phyloP scores from a whole-genome alignment of 2,113 vertebrate genomes.

The Laterallus jamaicensis region DNA sequence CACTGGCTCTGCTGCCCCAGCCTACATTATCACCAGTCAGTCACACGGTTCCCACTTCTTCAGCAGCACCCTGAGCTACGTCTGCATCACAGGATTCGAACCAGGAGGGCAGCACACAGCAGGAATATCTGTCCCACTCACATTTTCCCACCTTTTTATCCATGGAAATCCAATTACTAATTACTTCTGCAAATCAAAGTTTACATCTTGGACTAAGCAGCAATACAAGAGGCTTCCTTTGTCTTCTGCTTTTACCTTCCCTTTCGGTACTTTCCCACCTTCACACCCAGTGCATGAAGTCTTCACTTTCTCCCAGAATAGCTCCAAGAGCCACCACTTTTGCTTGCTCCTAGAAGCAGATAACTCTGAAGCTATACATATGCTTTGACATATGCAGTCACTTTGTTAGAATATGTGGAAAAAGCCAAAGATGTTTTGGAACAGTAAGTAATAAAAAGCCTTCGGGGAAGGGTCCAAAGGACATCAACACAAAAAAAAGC shows the following conservation, averaged over 20 bases:
- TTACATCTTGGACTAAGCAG: background rate
- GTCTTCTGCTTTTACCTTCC: background rate
- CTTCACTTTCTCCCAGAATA: background rate
- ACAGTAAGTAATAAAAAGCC: background rate
- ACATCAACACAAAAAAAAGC: background rate
- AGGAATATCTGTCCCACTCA: background rate
- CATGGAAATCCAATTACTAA: background rate
- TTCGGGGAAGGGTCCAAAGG: background rate
- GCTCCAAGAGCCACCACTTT: background rate
- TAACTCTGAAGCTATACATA: background rate
- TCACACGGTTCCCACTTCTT: fast-evolving
- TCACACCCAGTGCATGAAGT: background rate
- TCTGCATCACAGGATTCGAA: background rate
- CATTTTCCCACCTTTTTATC: background rate
- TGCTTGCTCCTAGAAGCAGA: background rate
- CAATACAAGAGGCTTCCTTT: background rate
- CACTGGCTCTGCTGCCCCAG: background rate
- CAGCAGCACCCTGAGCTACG: background rate
- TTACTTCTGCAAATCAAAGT: background rate
- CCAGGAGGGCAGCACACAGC: background rate
- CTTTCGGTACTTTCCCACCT: background rate
- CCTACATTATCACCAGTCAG: background rate
- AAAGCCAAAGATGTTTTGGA: conserved; percentile 17
- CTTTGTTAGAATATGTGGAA: background rate
- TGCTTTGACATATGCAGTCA: conserved; percentile 4